Evolutionary conservation across 2,113 vertebrate species (phyloP).

Genomic region (Xenopus borealis): DNA sequence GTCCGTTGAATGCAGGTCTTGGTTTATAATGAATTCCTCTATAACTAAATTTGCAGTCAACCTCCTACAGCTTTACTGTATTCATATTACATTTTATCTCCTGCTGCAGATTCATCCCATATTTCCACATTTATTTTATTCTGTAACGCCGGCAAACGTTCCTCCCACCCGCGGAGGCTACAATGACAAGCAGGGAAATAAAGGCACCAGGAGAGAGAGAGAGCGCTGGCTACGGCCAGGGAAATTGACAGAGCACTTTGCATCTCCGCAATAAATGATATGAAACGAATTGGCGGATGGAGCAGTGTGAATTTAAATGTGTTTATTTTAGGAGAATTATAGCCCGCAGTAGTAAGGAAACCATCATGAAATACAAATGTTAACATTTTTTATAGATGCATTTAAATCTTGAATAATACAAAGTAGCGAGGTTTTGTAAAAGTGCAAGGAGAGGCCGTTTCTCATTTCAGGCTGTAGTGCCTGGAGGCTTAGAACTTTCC

Average conservation of each 20-base stretch:
- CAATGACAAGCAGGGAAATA: too few species aligned
- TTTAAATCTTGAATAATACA: not conserved
- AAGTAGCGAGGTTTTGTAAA: not conserved
- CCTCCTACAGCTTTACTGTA: not conserved
- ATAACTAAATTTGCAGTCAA: too few species aligned
- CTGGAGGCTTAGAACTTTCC: not conserved
- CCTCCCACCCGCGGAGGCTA: not conserved
- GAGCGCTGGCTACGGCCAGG: too few species aligned
- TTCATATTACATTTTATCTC: not conserved
- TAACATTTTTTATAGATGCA: not conserved
- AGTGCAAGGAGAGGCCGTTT: not conserved
- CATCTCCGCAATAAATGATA: not conserved
- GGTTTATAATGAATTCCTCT: too few species aligned
- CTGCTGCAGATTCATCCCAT: not conserved
- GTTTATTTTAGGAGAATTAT: not conserved
- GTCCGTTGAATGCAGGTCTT: too few species aligned
- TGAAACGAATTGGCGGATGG: not conserved
- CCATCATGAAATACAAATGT: not conserved
- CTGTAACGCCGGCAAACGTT: not conserved
- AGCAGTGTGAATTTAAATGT: not conserved
- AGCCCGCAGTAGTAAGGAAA: not conserved
- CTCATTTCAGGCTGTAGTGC: not conserved
- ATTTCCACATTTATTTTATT: not conserved
- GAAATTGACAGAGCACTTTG: not conserved
- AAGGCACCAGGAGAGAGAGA: not conserved